Evolutionary conservation across 2,888 invertebrate species (phyloP).

Genomic region (Folsomia candida): DNA sequence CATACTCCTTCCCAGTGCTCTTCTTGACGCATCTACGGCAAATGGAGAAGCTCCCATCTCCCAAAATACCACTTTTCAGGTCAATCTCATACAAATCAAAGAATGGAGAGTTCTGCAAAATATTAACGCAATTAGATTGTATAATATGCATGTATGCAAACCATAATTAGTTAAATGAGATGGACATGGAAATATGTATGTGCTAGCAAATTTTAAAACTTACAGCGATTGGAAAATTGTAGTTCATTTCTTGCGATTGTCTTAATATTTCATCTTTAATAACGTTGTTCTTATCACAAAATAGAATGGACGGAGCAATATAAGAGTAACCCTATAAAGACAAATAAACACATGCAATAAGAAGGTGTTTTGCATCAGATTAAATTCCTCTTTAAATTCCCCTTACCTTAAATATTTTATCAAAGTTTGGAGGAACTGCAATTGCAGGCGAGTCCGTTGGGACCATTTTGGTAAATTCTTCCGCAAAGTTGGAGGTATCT

Average conservation of each 20-base stretch:
- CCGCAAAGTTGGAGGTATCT: slow-evolving; percentile 94
- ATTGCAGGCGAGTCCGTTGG: slow-evolving; percentile 87
- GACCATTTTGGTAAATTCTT: slow-evolving; percentile 90
- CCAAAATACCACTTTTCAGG: slow-evolving; percentile 65
- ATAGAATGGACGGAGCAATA: slow-evolving; percentile 86
- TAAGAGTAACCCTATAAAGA: slow-evolving; percentile 81
- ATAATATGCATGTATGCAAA: not conserved
- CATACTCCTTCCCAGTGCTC: slow-evolving; percentile 71
- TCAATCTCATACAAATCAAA: slow-evolving; percentile 80
- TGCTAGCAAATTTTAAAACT: slow-evolving; percentile 4
- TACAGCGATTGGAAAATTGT: slow-evolving; percentile 36
- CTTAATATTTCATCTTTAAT: slow-evolving; percentile 70
- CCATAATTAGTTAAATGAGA: not conserved
- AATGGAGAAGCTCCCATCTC: slow-evolving; percentile 86
- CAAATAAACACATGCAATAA: slow-evolving; percentile 17
- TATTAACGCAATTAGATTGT: slow-evolving; percentile 22
- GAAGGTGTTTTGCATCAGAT: not conserved
- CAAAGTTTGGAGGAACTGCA: slow-evolving; percentile 75
- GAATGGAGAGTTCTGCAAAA: slow-evolving; percentile 73
- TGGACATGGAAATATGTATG: slow-evolving; percentile 1
- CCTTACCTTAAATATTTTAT: slow-evolving; percentile 79
- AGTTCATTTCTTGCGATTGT: slow-evolving; percentile 50
- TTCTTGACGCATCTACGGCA: slow-evolving; percentile 77
- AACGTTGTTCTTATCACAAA: slow-evolving; percentile 67
- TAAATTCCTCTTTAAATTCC: too few species aligned